Evolutionary conservation across 30 jellyfish, hydroid and myxozoan species (phyloP).

Genomic region (Nemopilema nomurai): DNA sequence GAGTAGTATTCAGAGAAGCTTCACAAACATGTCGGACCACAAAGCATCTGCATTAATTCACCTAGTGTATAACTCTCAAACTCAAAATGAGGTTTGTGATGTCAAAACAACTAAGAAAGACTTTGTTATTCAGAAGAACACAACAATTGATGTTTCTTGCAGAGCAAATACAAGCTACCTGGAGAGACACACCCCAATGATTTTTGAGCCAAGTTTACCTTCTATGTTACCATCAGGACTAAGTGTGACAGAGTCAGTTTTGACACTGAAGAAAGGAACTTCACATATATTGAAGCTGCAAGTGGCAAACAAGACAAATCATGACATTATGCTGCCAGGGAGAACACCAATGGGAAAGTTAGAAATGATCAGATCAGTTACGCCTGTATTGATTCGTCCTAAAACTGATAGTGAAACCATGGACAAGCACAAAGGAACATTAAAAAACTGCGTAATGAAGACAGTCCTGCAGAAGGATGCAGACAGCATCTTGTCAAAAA

Average conservation of each 20-base stretch:
- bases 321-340: constrained; percentile 43
- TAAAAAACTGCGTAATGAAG: constrained; percentile 13
- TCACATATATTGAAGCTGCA: constrained; percentile 34
- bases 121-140: constrained; percentile 13
- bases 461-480: constrained; percentile 2
- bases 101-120: constrained; percentile 11
- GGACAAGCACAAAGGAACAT: constrained; percentile 19
- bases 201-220: constrained; percentile 25
- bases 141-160: constrained; percentile 24
- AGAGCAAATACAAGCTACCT: constrained; percentile 20
- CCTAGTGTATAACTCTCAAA: constrained; percentile 24
- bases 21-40: constrained; percentile 9
- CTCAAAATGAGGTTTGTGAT: not conserved
- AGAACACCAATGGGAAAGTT: constrained; percentile 41
- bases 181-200: constrained; percentile 36
- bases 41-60: constrained; percentile 17
- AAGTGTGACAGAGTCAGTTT: constrained; percentile 27
- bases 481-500: not conserved
- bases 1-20: constrained; percentile 14
- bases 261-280: constrained; percentile 31
- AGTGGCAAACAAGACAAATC: constrained; percentile 39
- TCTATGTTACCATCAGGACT: constrained; percentile 38
- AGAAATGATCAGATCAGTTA: constrained; percentile 54
- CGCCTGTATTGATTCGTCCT: constrained; percentile 30
- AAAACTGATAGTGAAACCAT: constrained; percentile 9